These are phyloP conservation scores for Ciconia boyciana DNA, from an alignment of 2,113 vertebrate species.

Conservation along the genomic window DNA sequence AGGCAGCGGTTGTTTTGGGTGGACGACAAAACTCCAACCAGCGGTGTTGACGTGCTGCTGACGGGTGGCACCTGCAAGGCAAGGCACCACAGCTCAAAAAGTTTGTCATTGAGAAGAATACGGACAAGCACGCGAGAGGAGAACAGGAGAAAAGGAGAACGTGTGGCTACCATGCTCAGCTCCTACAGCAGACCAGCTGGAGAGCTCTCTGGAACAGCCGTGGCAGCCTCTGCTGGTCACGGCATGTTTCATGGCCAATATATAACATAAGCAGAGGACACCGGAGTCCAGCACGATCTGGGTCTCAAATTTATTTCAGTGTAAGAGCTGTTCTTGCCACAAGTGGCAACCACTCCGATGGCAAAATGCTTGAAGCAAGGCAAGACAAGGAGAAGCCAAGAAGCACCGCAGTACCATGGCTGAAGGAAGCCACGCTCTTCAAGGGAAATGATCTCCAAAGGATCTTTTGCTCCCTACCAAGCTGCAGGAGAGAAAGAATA, in stretches of 20 bases:
- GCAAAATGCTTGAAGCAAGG: neutral
- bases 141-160: fast-evolving
- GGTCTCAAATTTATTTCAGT: neutral
- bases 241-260: fast-evolving
- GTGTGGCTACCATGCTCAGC: fast-evolving
- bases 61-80: conserved; percentile 56
- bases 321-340: neutral
- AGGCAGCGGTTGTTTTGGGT: conserved; percentile 90
- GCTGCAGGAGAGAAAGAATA: neutral
- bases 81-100: neutral
- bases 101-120: fast-evolving
- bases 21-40: conserved; percentile 85
- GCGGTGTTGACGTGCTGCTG: conserved; percentile 62
- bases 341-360: fast-evolving
- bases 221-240: neutral
- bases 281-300: fast-evolving
- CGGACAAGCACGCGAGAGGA: fast-evolving
- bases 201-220: neutral
- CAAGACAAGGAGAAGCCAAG: neutral
- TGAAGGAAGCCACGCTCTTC: neutral
- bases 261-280: fast-evolving
- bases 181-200: neutral
- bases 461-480: neutral
- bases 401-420: neutral
- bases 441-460: neutral